A percentile compares a stretch with the other conserved stretches of the same genome.
Evolutionary conservation across 2,113 vertebrate genomes (phyloP).

Genomic region (Gallinago paraguaiae): DNA sequence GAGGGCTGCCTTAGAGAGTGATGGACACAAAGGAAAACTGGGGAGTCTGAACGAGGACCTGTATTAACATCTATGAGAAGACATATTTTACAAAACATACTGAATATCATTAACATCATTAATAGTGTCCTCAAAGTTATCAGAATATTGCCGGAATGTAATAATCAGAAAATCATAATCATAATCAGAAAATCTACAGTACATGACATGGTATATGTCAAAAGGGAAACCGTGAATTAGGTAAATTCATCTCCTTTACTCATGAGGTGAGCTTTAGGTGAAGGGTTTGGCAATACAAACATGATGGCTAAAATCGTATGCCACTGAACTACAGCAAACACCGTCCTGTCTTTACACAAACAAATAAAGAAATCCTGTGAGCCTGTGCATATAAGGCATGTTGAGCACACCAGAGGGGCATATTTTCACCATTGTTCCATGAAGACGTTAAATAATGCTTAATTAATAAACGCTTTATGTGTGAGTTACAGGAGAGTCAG

Average conservation of each 20-base stretch:
- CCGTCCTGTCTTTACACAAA: background rate
- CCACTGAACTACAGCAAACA: background rate
- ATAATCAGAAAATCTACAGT: background rate
- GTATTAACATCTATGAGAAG: background rate
- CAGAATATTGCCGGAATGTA: background rate
- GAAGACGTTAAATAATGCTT: background rate
- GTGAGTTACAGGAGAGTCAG: background rate
- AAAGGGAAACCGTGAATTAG: background rate
- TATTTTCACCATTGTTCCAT: background rate
- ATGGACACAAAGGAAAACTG: background rate
- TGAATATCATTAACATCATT: background rate
- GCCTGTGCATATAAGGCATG: background rate
- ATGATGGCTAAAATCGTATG: background rate
- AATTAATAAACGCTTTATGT: background rate
- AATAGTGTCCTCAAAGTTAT: background rate
- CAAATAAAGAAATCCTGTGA: background rate
- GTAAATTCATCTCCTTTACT: background rate
- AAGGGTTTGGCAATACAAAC: background rate
- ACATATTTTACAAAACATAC: background rate
- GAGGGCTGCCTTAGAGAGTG: background rate
- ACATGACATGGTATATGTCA: background rate
- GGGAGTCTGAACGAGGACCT: background rate
- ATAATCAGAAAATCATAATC: too few relatives aligned
- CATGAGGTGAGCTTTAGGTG: background rate
- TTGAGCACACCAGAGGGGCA: background rate